Evolutionary conservation across 2,888 invertebrate genomes (phyloP).

Genomic region (Phortica magna): DNA sequence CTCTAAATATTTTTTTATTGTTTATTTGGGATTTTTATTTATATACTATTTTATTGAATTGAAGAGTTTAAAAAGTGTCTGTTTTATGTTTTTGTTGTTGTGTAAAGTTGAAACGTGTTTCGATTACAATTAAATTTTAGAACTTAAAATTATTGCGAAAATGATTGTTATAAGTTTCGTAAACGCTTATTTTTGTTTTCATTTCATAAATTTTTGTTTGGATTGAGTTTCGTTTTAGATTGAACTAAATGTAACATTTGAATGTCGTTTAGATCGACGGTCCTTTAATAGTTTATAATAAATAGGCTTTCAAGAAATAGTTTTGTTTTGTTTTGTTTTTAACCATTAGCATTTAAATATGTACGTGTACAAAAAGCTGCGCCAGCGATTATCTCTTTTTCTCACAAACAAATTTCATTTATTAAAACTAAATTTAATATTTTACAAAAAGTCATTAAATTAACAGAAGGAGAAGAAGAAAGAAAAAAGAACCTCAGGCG

Average conservation of each 20-base stretch:
- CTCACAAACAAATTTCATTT: slow-evolving; percentile 30
- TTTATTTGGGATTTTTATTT: slow-evolving; percentile 9
- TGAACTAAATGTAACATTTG: slow-evolving; percentile 9
- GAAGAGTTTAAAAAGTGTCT: slow-evolving; percentile 28
- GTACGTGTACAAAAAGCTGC: slow-evolving; percentile 45
- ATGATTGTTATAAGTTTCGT: slow-evolving; percentile 24
- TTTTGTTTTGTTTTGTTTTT: background rate
- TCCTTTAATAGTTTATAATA: background rate
- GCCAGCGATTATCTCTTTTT: slow-evolving; percentile 37
- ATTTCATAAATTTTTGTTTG: slow-evolving; percentile 15
- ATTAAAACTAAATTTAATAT: slow-evolving; percentile 22
- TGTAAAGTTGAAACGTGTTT: slow-evolving; percentile 5
- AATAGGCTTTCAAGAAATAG: background rate
- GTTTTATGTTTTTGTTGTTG: slow-evolving; percentile 8
- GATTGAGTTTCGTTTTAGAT: slow-evolving; percentile 2
- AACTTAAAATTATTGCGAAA: slow-evolving; percentile 26
- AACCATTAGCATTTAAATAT: slow-evolving; percentile 26
- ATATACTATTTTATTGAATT: slow-evolving; percentile 6
- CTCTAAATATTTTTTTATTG: background rate
- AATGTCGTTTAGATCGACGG: background rate
- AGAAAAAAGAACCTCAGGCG: background rate
- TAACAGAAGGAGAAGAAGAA: background rate
- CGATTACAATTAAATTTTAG: background rate
- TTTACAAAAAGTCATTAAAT: background rate
- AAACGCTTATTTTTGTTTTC: background rate